phyloP scores from a whole-genome alignment of 2,888 invertebrate genomes.

The Trissolcus brochymenae region DNA sequence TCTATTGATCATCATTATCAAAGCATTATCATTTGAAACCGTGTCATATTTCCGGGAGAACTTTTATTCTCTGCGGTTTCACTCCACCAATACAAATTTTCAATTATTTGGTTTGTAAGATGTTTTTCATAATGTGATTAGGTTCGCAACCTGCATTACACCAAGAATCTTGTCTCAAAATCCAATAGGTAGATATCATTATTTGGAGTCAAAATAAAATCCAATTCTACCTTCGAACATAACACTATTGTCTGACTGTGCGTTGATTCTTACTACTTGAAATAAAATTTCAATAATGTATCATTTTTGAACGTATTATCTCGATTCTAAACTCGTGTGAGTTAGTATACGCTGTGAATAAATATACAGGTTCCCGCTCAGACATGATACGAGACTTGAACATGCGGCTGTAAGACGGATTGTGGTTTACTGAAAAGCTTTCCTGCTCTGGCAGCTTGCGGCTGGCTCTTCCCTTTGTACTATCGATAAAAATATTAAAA shows the following conservation, averaged over 20 bases:
- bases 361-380: slow-evolving; percentile 33
- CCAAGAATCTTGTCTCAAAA: too few relatives aligned
- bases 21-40: too few relatives aligned
- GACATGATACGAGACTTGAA: slow-evolving; percentile 37
- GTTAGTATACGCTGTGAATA: slow-evolving; percentile 24
- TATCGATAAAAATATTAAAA: slow-evolving; percentile 59
- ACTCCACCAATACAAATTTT: too few relatives aligned
- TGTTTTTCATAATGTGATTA: too few relatives aligned
- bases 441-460: slow-evolving; percentile 40
- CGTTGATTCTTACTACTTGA: slow-evolving; percentile 7
- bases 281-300: background rate
- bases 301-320: background rate
- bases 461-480: slow-evolving; percentile 55
- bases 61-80: too few relatives aligned
- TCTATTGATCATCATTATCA: too few relatives aligned
- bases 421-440: slow-evolving; percentile 50
- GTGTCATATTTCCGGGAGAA: too few relatives aligned
- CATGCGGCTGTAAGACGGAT: slow-evolving; percentile 53
- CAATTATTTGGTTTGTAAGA: too few relatives aligned
- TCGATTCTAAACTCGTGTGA: slow-evolving; percentile 29
- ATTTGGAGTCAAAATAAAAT: background rate
- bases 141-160: too few relatives aligned
- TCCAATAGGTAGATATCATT: too few relatives aligned
- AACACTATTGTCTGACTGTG: background rate
- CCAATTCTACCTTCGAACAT: background rate